Percentiles rank a stretch among this genome's conserved stretches.
These are phyloP conservation scores for Orthonyx spaldingii DNA, from an alignment of 2,113 vertebrate species.

Conservation along the genomic window DNA sequence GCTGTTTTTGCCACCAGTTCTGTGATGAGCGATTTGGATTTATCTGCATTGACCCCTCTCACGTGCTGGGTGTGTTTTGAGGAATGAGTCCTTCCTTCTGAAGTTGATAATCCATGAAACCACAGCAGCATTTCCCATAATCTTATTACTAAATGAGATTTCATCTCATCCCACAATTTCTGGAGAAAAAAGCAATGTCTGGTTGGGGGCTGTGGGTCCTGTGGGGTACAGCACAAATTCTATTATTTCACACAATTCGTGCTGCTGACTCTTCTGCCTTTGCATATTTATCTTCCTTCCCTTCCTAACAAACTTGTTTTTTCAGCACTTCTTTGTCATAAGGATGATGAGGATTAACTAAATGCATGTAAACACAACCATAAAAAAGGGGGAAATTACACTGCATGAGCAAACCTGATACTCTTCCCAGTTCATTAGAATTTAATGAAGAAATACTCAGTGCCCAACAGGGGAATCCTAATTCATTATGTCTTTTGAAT, in stretches of 20 bases:
- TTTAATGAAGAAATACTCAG: conserved; percentile 57
- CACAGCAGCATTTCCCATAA: background rate
- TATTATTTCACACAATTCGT: background rate
- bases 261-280: background rate
- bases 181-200: background rate
- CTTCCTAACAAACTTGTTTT: background rate
- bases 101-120: background rate
- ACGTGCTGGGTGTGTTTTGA: background rate
- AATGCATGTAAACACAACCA: background rate
- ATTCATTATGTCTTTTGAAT: conserved; percentile 60
- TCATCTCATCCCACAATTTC: background rate
- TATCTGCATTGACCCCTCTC: background rate
- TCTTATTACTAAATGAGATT: background rate
- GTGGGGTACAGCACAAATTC: background rate
- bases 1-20: background rate
- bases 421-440: conserved; percentile 49
- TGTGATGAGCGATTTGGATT: background rate
- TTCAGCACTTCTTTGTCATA: background rate
- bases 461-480: conserved; percentile 48
- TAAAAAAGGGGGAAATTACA: background rate
- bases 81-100: background rate
- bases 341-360: conserved; percentile 1
- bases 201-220: background rate
- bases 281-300: background rate
- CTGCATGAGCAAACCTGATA: conserved; percentile 14